A percentile compares a stretch with the other conserved stretches of the same genome.
These are phyloP conservation scores for Ploceus nigricollis DNA, from an alignment of 2,113 vertebrate species.

Conservation along the genomic window DNA sequence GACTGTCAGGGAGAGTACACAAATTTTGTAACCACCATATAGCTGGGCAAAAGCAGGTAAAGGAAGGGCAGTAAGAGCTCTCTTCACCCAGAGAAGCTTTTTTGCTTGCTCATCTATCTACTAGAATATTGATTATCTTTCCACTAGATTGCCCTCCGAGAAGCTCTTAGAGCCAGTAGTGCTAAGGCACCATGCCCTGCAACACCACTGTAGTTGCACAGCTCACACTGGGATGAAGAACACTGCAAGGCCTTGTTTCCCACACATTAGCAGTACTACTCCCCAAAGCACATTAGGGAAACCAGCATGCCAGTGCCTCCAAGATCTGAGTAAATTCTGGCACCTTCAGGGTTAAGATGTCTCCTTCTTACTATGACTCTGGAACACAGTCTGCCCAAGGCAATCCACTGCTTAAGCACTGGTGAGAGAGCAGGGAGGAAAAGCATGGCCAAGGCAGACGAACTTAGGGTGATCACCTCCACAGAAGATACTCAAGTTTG, in stretches of 20 bases:
- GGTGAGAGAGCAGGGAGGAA: background rate
- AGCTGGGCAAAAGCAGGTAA: background rate
- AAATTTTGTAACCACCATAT: background rate
- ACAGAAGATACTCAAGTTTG: background rate
- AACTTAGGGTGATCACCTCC: background rate
- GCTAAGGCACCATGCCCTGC: background rate
- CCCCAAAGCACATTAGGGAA: rapidly evolving
- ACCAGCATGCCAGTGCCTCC: background rate
- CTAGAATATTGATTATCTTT: background rate
- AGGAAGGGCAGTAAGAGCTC: background rate
- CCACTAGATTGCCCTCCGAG: background rate
- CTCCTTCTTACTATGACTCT: background rate
- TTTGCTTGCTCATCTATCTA: background rate
- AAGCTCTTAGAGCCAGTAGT: background rate
- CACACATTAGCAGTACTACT: background rate
- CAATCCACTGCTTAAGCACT: background rate
- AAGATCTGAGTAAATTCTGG: background rate
- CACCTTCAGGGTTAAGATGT: background rate
- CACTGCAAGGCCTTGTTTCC: background rate
- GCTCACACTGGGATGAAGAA: background rate
- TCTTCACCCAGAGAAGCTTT: background rate
- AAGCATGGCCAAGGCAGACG: background rate
- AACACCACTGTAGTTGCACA: background rate
- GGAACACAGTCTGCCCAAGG: background rate
- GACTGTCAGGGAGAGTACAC: background rate